Percentiles rank a stretch among this genome's conserved stretches.
Conservation (phyloP, 2,797 vertebrate genomes). For the Nyctalus aviator region DNA sequence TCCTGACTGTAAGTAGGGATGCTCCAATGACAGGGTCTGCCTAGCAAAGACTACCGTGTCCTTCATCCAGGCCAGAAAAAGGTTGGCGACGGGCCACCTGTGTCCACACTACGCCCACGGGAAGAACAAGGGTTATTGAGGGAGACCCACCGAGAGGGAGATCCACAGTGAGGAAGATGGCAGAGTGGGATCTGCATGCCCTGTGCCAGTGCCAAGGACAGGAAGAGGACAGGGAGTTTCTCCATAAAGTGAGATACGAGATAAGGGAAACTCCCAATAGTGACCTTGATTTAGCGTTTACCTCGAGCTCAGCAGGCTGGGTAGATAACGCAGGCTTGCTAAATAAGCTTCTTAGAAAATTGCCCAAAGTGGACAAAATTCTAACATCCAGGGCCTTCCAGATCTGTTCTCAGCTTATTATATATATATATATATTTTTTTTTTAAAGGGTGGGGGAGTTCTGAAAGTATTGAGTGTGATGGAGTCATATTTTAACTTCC, state of each 20-base stretch:
- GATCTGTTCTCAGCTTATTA: neutral
- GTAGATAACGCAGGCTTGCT: neutral
- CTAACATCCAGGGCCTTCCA: neutral
- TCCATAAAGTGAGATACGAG: fast-evolving
- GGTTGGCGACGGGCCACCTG: too few relatives aligned
- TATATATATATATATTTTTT: too few relatives aligned
- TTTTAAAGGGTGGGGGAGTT: too few relatives aligned
- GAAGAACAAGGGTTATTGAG: neutral
- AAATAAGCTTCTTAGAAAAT: neutral
- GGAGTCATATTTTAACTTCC: neutral
- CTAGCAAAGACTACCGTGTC: too few relatives aligned
- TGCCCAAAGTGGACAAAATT: neutral
- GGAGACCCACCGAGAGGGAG: neutral
- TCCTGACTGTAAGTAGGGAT: slow-evolving; percentile 90
- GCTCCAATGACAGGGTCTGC: neutral
- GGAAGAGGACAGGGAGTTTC: neutral
- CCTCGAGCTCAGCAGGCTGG: neutral
- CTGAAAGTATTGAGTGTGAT: neutral
- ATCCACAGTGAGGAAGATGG: too few relatives aligned
- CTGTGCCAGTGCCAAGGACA: fast-evolving
- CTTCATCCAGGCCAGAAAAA: neutral
- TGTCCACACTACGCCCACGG: neutral
- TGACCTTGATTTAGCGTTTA: neutral
- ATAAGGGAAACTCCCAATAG: neutral
- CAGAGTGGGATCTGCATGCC: neutral